A percentile compares a stretch with the other conserved stretches of the same genome.
phyloP scores from a whole-genome alignment of 2,888 invertebrate species.

The Heliconius sara region DNA sequence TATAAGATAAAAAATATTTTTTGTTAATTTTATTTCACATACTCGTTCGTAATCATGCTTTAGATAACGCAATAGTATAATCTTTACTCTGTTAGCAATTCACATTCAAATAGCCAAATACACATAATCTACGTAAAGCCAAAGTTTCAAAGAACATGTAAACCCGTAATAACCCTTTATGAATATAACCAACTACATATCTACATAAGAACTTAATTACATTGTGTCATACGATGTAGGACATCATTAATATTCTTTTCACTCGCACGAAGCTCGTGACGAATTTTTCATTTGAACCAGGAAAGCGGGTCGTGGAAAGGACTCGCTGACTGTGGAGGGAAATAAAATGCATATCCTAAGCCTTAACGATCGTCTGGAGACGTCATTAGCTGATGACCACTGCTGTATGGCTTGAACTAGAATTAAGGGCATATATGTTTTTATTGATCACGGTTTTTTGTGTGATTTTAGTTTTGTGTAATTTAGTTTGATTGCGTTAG shows the following conservation, averaged over 20 bases:
- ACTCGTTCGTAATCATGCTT: neutral
- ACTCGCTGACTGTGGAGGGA: slow-evolving; percentile 15
- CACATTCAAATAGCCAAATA: neutral
- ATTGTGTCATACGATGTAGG: slow-evolving; percentile 26
- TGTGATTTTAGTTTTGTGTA: neutral
- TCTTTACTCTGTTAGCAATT: neutral
- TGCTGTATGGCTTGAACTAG: slow-evolving; percentile 23
- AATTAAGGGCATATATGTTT: neutral
- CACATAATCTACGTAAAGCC: neutral
- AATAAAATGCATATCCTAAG: slow-evolving; percentile 26
- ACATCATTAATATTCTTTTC: slow-evolving; percentile 24
- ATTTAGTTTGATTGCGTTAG: too few species aligned
- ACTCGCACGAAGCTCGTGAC: slow-evolving; percentile 16
- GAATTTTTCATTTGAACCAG: slow-evolving; percentile 25
- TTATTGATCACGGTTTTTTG: neutral
- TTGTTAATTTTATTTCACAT: neutral
- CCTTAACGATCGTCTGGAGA: slow-evolving; percentile 33
- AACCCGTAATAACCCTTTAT: slow-evolving; percentile 12
- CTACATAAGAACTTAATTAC: slow-evolving; percentile 18
- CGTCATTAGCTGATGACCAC: slow-evolving; percentile 37
- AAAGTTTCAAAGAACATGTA: slow-evolving; percentile 15
- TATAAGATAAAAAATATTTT: neutral
- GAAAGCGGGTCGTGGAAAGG: slow-evolving; percentile 16
- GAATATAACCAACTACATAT: slow-evolving; percentile 14
- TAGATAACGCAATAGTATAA: neutral